Percentiles rank a stretch among this genome's conserved stretches.
Evolutionary conservation across 2,113 vertebrate genomes (phyloP).

Genomic region (Leucoraja erinaceus): DNA sequence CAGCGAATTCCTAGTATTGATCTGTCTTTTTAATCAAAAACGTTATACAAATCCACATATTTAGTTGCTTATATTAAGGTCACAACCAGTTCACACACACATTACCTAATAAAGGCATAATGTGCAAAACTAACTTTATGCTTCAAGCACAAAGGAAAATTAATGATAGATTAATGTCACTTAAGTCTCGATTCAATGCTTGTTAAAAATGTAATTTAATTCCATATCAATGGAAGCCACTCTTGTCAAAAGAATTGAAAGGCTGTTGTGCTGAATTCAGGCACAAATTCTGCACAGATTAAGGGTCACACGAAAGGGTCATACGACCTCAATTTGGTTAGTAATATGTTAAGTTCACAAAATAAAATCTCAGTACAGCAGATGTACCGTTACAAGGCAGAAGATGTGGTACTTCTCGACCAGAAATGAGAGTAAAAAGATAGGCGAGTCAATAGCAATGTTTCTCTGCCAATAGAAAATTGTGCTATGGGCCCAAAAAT

Average conservation of each 20-base stretch:
- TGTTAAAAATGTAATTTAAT: constrained; percentile 33
- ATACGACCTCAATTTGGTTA: constrained; percentile 28
- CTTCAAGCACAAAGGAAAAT: constrained; percentile 16
- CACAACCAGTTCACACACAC: constrained; percentile 29
- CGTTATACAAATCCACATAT: constrained; percentile 21
- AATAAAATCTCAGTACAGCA: constrained; percentile 1
- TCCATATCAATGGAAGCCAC: constrained; percentile 10
- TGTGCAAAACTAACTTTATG: background rate
- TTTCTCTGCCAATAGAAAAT: background rate
- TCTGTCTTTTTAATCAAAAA: constrained; percentile 37
- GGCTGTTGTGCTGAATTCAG: background rate
- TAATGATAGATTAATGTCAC: constrained; percentile 31
- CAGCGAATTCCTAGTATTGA: constrained; percentile 3
- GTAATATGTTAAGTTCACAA: constrained; percentile 2
- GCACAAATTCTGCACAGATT: background rate
- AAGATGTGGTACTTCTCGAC: background rate
- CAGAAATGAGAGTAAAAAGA: background rate
- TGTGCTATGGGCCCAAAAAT: background rate
- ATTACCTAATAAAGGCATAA: constrained; percentile 30
- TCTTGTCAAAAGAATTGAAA: constrained; percentile 9
- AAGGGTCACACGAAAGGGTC: background rate
- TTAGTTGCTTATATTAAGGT: constrained; percentile 22
- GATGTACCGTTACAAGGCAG: background rate
- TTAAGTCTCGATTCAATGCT: constrained; percentile 22
- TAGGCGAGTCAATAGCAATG: background rate